phyloP scores from a whole-genome alignment of 2,113 vertebrate genomes.

The Microtus oregoni region DNA sequence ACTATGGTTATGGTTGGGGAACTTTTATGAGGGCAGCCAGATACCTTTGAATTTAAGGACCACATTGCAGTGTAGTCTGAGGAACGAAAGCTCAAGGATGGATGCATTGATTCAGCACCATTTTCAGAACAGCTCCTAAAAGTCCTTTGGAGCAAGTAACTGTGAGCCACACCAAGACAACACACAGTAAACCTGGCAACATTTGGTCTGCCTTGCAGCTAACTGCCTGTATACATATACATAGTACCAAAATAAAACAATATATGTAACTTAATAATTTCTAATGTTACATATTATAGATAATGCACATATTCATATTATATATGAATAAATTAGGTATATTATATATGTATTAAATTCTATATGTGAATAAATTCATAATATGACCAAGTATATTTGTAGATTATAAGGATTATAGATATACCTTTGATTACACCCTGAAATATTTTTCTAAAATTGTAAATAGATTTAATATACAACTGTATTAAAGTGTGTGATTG shows the following conservation, averaged over 20 bases:
- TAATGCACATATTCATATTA: neutral
- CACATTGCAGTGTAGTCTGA: neutral
- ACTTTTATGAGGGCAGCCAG: neutral
- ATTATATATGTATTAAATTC: neutral
- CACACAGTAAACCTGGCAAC: neutral
- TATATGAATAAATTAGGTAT: neutral
- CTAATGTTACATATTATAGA: neutral
- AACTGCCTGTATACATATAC: neutral
- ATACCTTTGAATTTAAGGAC: neutral
- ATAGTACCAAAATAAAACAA: neutral
- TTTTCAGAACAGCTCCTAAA: slow-evolving; percentile 4
- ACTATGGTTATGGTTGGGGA: neutral
- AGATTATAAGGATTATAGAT: neutral
- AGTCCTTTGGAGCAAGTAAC: too few relatives aligned
- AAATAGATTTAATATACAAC: neutral
- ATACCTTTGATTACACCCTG: neutral
- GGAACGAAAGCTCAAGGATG: neutral
- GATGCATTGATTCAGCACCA: neutral
- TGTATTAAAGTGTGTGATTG: neutral
- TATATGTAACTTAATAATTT: neutral
- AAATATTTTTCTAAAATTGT: neutral
- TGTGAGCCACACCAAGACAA: neutral
- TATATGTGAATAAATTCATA: neutral
- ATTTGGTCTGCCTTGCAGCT: neutral
- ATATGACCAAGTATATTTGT: neutral